Base-by-base conservation (phyloP, 2,113 vertebrate genomes). In the Ramphastos sulfuratus region DNA sequence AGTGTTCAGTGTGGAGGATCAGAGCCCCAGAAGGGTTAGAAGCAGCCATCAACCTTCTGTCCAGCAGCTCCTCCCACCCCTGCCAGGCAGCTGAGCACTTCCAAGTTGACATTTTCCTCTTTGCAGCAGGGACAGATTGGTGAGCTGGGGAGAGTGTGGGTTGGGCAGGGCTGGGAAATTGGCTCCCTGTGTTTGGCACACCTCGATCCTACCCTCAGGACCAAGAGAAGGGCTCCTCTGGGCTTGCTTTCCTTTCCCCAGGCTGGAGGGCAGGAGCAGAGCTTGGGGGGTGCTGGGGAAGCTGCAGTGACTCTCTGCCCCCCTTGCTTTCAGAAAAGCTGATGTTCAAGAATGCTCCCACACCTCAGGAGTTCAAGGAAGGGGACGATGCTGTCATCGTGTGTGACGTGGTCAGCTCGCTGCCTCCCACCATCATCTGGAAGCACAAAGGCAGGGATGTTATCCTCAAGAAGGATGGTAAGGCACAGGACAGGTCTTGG, bases 361-460 rank as follows among this genome's bases (percentile, higher is more conserved):
- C 99, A 27, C 99, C 98, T 2, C 99, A 99, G 96, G 99, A 99
- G 65, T 99, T 99, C 95, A 98, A 96, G 25, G 99, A 99, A 76
- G 99, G 99, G 20, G 99, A 99, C 31, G 98, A 98, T 13, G 99
- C 99, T 1, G 97, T 98, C 96, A 98, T 99, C 1, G 92, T 99
- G 42, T 99, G 99, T 82, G 99, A 99, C 9, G 98, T 99, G 79
- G 96, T 98, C 96, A 99, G 99, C 93, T 99, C 98, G 0, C 98
- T 99, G n/a, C 98, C 98, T 19, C 99, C 99, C 21, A 98, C 98
- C 37, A 98, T 99, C 95, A 98, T 98, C 94, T 99, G 99, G 99
- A 99, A 99, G 85, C 98, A 98, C 95, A 99, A 98, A 96, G 98
- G 98, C 90, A 96, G 96, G 39, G 98, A 98, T 79, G 98, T 99